Percentiles rank a stretch among this genome's conserved stretches.
Conservation (phyloP, 2,888 invertebrate genomes). For the Cenopis cana region DNA sequence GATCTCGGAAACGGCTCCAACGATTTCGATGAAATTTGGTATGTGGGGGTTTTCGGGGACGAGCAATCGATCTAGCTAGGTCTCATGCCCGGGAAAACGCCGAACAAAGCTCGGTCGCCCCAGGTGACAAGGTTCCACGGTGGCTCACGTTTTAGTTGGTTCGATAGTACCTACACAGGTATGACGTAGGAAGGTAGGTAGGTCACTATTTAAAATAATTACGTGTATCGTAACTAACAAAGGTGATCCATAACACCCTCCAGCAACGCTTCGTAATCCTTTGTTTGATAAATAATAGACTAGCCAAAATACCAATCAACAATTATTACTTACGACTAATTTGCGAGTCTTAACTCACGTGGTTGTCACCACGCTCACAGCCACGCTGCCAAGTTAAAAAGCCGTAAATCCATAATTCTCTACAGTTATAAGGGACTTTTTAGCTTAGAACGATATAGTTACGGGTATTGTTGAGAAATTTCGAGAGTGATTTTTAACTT, state of each 20-base stretch:
- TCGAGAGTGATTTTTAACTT: slow-evolving; percentile 8
- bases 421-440: background rate
- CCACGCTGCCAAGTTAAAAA: background rate
- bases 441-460: background rate
- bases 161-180: too few relatives aligned
- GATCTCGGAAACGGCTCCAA: too few relatives aligned
- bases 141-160: too few relatives aligned
- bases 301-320: slow-evolving; percentile 10
- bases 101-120: too few relatives aligned
- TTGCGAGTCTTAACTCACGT: slow-evolving; percentile 10
- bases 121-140: too few relatives aligned
- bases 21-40: too few relatives aligned
- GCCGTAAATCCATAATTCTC: background rate
- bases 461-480: background rate
- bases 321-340: slow-evolving; percentile 2
- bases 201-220: background rate
- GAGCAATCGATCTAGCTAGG: too few relatives aligned
- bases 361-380: slow-evolving; percentile 8
- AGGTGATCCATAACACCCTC: slow-evolving; percentile 17
- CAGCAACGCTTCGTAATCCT: slow-evolving; percentile 24
- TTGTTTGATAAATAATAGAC: slow-evolving; percentile 24
- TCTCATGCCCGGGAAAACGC: too few relatives aligned
- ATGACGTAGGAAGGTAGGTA: slow-evolving; percentile 1
- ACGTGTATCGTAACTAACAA: slow-evolving; percentile 12
- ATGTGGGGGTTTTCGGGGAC: too few relatives aligned